Conservation (phyloP, 2,113 vertebrate species). For the Ctenomys sociabilis region DNA sequence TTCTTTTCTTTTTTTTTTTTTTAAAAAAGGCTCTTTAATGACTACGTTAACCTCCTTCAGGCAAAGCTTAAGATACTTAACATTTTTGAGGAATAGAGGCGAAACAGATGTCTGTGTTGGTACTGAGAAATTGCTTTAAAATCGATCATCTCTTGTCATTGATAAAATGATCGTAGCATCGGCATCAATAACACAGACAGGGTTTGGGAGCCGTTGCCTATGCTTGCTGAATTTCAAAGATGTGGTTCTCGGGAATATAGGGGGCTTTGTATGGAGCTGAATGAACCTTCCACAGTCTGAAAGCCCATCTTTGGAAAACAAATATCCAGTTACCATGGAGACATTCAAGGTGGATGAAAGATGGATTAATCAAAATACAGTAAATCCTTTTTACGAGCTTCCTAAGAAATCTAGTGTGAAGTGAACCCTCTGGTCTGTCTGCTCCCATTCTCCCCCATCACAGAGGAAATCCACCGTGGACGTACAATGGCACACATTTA, state of each 20-base stretch:
- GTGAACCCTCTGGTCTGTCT: conserved; percentile 77
- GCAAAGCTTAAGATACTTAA: conserved; percentile 54
- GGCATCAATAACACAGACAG: conserved; percentile 76
- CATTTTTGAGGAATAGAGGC: conserved; percentile 51
- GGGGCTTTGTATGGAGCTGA: conserved; percentile 80
- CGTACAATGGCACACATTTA: conserved; percentile 62
- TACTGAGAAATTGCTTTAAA: conserved; percentile 72
- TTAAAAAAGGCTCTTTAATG: not conserved
- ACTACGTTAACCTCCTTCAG: conserved; percentile 7
- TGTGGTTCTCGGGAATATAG: conserved; percentile 79
- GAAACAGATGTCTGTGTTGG: conserved; percentile 70
- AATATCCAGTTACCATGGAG: conserved; percentile 88
- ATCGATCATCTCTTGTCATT: conserved; percentile 79
- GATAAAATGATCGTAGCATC: conserved; percentile 81
- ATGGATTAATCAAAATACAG: conserved; percentile 90
- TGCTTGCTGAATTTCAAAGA: conserved; percentile 84
- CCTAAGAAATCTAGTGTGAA: conserved; percentile 83
- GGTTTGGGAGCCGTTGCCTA: conserved; percentile 82
- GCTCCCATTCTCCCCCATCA: conserved; percentile 80
- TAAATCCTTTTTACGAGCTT: conserved; percentile 87
- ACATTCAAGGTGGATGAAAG: conserved; percentile 88
- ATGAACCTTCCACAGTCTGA: conserved; percentile 83
- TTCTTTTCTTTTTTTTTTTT: not conserved
- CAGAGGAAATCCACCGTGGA: conserved; percentile 81
- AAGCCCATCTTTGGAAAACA: conserved; percentile 86